phyloP scores from a whole-genome alignment of 2,113 vertebrate species.

The Cyphomyrus discorhynchus region DNA sequence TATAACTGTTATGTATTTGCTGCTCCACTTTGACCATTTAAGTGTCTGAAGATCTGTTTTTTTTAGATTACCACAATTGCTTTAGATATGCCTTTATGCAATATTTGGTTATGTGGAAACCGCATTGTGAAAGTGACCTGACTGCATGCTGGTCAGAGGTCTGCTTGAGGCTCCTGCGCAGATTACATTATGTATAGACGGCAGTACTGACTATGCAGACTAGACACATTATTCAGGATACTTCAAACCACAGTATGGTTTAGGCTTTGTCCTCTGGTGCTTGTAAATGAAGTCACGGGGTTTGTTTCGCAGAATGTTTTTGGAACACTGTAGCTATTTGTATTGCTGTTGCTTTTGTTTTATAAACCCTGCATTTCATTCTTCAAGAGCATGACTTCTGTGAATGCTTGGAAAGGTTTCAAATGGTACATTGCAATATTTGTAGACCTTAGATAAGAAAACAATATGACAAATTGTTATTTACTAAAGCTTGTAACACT shows the following conservation, averaged over 20 bases:
- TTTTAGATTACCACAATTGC: slow-evolving; percentile 59
- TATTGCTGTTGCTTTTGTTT: slow-evolving; percentile 43
- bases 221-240: slow-evolving; percentile 57
- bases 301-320: slow-evolving; percentile 60
- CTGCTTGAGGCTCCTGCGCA: slow-evolving; percentile 42
- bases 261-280: slow-evolving; percentile 52
- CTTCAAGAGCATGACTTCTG: not conserved
- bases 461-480: not conserved
- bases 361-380: slow-evolving; percentile 8
- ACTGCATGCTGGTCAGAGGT: slow-evolving; percentile 35
- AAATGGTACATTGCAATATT: not conserved
- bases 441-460: not conserved
- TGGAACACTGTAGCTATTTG: slow-evolving; percentile 47
- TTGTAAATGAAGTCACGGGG: slow-evolving; percentile 59
- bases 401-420: not conserved
- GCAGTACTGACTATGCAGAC: slow-evolving; percentile 48
- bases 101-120: slow-evolving; percentile 47
- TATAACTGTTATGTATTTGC: slow-evolving; percentile 34
- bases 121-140: slow-evolving; percentile 36
- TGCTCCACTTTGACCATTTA: slow-evolving; percentile 38
- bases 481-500: not conserved
- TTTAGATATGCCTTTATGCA: slow-evolving; percentile 52
- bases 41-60: slow-evolving; percentile 50
- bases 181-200: slow-evolving; percentile 50
- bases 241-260: slow-evolving; percentile 57